Conservation (phyloP, 2,888 invertebrate genomes). For the Julus scandinavius region DNA sequence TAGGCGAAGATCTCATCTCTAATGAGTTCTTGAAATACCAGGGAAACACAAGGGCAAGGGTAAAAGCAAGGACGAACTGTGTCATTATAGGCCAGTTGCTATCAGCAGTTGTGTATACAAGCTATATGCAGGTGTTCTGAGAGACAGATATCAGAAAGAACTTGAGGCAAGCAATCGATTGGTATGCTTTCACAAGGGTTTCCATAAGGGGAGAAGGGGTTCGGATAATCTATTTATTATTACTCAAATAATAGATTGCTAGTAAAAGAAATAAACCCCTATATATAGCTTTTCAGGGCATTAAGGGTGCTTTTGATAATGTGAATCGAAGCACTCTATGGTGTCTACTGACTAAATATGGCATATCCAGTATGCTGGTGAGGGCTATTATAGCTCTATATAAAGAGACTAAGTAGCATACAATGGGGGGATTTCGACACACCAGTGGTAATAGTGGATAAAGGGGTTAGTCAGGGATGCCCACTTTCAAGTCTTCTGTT, state of each 20-base stretch:
- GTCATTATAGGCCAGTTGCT: background rate
- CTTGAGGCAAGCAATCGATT: background rate
- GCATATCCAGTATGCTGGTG: background rate
- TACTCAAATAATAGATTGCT: too few species aligned
- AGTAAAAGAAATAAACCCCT: too few species aligned
- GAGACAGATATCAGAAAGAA: background rate
- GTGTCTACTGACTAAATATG: background rate
- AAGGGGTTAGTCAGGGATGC: too few species aligned
- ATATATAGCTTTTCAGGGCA: background rate
- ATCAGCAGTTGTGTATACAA: constrained; percentile 30
- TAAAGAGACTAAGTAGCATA: too few species aligned
- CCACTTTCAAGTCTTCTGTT: too few species aligned
- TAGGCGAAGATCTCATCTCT: background rate
- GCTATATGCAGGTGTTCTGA: background rate
- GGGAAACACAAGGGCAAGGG: background rate
- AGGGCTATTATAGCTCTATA: too few species aligned
- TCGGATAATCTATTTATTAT: too few species aligned
- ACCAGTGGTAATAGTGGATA: too few species aligned
- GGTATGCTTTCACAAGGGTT: background rate
- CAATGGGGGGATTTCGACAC: too few species aligned
- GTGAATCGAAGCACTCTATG: background rate
- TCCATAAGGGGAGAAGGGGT: background rate
- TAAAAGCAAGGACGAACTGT: background rate
- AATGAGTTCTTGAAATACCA: background rate
- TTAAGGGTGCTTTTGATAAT: background rate